Evolutionary conservation across 1,140 invertebrate species (phyloP).

Genomic region (Chlorops oryzae): DNA sequence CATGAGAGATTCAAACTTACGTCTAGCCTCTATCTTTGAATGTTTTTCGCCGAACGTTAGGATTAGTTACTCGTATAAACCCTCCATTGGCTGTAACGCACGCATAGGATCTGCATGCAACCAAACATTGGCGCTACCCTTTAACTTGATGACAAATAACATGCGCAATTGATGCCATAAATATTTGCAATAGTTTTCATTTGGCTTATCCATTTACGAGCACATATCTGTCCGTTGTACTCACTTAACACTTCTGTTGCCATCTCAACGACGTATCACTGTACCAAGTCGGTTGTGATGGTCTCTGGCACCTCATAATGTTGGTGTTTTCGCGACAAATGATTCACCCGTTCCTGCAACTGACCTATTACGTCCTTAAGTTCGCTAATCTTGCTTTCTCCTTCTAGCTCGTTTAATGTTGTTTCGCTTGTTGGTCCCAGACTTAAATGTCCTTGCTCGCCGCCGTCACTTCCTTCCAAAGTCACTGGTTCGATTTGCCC

Average conservation of each 20-base stretch:
- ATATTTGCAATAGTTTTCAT: too few relatives aligned
- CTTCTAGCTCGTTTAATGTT: background rate
- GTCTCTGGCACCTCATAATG: background rate
- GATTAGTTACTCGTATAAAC: background rate
- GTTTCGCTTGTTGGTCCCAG: too few relatives aligned
- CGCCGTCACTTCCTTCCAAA: too few relatives aligned
- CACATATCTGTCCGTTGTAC: too few relatives aligned
- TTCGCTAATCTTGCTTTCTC: background rate
- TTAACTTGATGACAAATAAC: too few relatives aligned
- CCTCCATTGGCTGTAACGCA: background rate
- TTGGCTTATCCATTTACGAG: too few relatives aligned
- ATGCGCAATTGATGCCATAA: too few relatives aligned
- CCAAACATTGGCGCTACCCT: too few relatives aligned
- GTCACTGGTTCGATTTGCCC: too few relatives aligned
- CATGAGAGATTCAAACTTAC: background rate
- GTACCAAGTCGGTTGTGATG: background rate
- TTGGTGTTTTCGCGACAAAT: background rate
- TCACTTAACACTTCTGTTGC: background rate
- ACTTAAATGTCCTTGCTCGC: too few relatives aligned
- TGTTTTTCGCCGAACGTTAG: background rate
- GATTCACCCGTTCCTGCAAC: background rate
- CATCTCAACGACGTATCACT: background rate
- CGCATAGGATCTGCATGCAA: background rate
- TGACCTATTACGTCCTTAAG: background rate
- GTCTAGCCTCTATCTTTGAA: background rate